Percentiles rank a stretch among this genome's conserved stretches.
Conservation (phyloP, 2,113 vertebrate genomes). For the Ceratotherium simum region DNA sequence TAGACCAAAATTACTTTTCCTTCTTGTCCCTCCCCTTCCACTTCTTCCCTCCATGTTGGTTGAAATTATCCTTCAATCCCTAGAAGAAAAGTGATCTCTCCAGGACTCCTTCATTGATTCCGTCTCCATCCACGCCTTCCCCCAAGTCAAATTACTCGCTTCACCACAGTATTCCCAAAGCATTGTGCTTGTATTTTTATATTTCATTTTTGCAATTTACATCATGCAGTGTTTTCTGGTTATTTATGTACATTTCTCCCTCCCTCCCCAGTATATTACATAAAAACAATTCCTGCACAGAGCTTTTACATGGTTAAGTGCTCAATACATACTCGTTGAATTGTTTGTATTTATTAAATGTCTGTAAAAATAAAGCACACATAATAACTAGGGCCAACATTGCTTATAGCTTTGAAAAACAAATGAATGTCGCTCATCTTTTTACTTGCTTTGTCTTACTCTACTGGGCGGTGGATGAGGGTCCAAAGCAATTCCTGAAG, state of each 20-base stretch:
- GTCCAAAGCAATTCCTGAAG: constrained; percentile 62
- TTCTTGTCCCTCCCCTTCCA: background rate
- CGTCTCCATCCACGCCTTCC: background rate
- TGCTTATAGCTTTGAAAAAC: constrained; percentile 61
- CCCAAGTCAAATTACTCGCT: constrained; percentile 50
- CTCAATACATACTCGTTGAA: constrained; percentile 38
- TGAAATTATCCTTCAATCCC: constrained; percentile 37
- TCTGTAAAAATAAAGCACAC: constrained; percentile 64
- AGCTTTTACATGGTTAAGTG: constrained; percentile 56
- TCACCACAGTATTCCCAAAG: constrained; percentile 17
- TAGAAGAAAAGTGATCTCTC: background rate
- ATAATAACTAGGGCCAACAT: constrained; percentile 54
- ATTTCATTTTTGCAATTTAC: constrained; percentile 41
- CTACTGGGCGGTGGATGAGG: background rate
- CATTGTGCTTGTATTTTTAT: constrained; percentile 16
- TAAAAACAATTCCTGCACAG: constrained; percentile 7
- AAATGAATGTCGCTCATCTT: constrained; percentile 41
- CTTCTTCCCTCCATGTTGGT: background rate
- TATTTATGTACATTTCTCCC: background rate
- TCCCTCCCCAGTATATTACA: background rate
- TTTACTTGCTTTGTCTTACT: constrained; percentile 61
- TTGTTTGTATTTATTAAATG: constrained; percentile 76
- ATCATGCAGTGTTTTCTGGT: constrained; percentile 34
- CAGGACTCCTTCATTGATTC: background rate
- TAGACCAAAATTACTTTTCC: background rate